These are phyloP conservation scores for Anastrepha ludens DNA, from an alignment of 1,140 invertebrate genomes.

Conservation along the genomic window DNA sequence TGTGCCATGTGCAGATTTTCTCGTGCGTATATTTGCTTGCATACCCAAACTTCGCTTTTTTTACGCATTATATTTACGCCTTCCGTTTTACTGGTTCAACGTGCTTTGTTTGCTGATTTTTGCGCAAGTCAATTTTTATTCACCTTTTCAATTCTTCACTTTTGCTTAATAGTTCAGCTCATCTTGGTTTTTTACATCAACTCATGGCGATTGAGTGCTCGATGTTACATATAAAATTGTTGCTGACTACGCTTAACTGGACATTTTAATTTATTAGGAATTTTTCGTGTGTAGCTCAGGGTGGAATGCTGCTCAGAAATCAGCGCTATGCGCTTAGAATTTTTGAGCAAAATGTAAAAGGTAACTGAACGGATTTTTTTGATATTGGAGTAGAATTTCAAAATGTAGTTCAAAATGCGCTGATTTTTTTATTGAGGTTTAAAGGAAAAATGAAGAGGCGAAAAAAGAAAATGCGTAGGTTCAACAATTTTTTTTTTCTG, in stretches of 20 bases:
- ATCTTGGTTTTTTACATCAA: not conserved
- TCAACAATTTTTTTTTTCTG: too few relatives aligned
- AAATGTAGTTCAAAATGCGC: too few relatives aligned
- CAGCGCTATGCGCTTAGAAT: too few relatives aligned
- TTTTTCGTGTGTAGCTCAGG: not conserved
- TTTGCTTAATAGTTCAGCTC: not conserved
- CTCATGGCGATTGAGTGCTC: not conserved
- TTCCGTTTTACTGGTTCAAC: not conserved
- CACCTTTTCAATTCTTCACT: not conserved
- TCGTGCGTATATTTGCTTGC: not conserved
- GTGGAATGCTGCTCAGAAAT: too few relatives aligned
- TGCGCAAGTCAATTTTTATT: not conserved
- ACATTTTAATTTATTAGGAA: not conserved
- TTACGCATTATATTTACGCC: not conserved
- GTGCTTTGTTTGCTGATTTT: slow-evolving; percentile 4
- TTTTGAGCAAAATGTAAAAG: too few relatives aligned
- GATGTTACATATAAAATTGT: not conserved
- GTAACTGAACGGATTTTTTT: too few relatives aligned
- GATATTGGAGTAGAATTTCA: too few relatives aligned
- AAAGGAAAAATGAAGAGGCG: too few relatives aligned
- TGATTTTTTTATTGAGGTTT: too few relatives aligned
- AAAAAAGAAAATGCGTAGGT: too few relatives aligned
- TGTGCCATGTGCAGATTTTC: not conserved
- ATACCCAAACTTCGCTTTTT: too few relatives aligned
- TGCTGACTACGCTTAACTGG: not conserved